Evolutionary conservation across 2,113 vertebrate species (phyloP), one percentile per base, ranked within the genome.

Genomic region (Euleptes europaea): DNA sequence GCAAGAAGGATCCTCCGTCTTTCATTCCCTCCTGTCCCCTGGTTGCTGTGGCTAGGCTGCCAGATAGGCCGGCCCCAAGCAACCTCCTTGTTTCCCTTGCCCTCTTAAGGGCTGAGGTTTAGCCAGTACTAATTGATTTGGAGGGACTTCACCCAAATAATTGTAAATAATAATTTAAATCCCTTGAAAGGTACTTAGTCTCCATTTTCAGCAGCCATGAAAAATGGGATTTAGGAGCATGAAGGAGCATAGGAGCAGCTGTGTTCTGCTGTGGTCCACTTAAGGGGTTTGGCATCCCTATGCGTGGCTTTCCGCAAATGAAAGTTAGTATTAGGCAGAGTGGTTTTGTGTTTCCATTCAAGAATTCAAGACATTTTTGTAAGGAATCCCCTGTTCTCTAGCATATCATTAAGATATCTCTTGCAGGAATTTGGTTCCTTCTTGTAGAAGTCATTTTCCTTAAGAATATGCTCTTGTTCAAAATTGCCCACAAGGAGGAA

Each of bases 181-280:
- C 44, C 88, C 80, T 92, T 84, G 47, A 81, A 77, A 90, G 76
- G 51, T 67, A 76, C 85, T 85, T 38, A 6, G 0, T 44, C 80
- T 86, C 73, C 14, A 44, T 84, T 90, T 78, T 76, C 84, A 91
- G 69, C 60, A 89, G 66, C 66, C 79, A 14, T 14, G 67, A 77
- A 82, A 71, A 92, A 92, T 0, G 0, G 86, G 86, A 85, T 90
- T 84, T 84, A 74, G 65, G 38, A 88, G 72, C 31, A 84, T 76
- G 85, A 87, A 91, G 82, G 80, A 84, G n/a, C 49, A 80, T 84
- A 70, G 15, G 78, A 88, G 60, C 63, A 86, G 79, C 75, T 78
- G 75, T 71, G 49, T 57, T 67, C 33, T 35, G 75, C 66, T 40
- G 71, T 47, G 69, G 73, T 35, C 75, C 60, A n/a, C 38, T 85